Base-by-base conservation (phyloP, 2,113 vertebrate genomes). In the Perccottus glenii region DNA sequence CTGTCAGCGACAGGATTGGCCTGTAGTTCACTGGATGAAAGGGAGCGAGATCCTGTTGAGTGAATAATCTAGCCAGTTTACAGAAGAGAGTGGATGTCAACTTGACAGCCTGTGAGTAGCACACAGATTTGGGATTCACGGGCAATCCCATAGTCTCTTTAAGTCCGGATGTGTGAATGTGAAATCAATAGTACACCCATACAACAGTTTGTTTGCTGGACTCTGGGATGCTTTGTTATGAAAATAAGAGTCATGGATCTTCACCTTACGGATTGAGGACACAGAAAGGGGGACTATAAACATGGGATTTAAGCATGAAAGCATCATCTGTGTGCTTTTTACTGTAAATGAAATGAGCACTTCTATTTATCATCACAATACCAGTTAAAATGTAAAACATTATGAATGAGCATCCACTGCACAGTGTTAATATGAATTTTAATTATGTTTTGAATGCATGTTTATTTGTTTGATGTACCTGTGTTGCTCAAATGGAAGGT, bases 131-230 rank as follows among this genome's bases (percentile, higher is more conserved):
- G 70, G 87, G 90, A 93, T 89, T 92, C 89, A 70, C 49, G 58
- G 84, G 80, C 87, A 92, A 92, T 92, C 90, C 89, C 78, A 88
- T 89, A 88, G 89, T 89, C 87, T 77, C 87, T 85, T 92, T 90
- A 89, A 89, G 72, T 87, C 82, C 70, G 74, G 92, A 93, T 71
- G 90, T 90, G 86, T 83, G 87, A 90, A 93, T 93, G 93, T 93
- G 93, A 93, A 93, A 93, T 93, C 92, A 92, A 93, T 92, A 86
- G 89, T 92, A 92, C 93, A 93, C 81, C 92, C 92, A 88, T 92
- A 88, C 87, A 91, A 89, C 87, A 83, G 87, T 91, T 91, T 87
- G 88, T 90, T 91, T 91, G 87, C 87, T 79, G 90, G 90, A 88
- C 89, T 86, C 82, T 66, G 76, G 80, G 73, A 84, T 50, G 82